These are phyloP conservation scores for Paramisgurnus dabryanus DNA, from an alignment of 2,113 vertebrate genomes.

Conservation along the genomic window DNA sequence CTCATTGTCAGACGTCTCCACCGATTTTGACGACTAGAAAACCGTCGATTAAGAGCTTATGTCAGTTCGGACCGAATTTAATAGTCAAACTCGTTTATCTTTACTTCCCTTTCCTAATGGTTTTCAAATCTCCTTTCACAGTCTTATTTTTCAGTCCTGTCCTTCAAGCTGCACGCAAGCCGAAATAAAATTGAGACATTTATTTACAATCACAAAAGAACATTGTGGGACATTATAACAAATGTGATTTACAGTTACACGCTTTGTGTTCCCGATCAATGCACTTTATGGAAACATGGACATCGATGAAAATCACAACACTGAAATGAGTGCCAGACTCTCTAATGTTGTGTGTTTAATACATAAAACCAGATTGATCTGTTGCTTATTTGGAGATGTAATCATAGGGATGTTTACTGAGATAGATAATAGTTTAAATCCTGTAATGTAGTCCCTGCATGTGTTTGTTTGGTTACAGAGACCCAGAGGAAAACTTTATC, in stretches of 20 bases:
- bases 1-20: not conserved
- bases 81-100: not conserved
- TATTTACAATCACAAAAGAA: not conserved
- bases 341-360: not conserved
- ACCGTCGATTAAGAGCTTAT: slow-evolving; percentile 18
- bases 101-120: not conserved
- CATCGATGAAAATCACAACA: slow-evolving; percentile 33
- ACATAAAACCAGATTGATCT: not conserved
- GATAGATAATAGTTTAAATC: not conserved
- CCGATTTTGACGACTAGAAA: not conserved
- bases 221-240: not conserved
- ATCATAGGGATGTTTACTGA: too few species aligned
- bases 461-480: not conserved
- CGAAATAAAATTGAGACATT: not conserved
- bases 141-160: not conserved
- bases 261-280: not conserved
- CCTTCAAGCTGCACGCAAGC: not conserved
- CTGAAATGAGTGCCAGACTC: not conserved
- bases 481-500: not conserved
- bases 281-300: not conserved
- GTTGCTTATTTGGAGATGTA: not conserved
- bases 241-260: not conserved
- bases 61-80: not conserved
- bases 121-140: not conserved
- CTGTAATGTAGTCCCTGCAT: not conserved